Evolutionary conservation across 1,140 invertebrate species (phyloP).

Genomic region (Copidosoma floridanum): DNA sequence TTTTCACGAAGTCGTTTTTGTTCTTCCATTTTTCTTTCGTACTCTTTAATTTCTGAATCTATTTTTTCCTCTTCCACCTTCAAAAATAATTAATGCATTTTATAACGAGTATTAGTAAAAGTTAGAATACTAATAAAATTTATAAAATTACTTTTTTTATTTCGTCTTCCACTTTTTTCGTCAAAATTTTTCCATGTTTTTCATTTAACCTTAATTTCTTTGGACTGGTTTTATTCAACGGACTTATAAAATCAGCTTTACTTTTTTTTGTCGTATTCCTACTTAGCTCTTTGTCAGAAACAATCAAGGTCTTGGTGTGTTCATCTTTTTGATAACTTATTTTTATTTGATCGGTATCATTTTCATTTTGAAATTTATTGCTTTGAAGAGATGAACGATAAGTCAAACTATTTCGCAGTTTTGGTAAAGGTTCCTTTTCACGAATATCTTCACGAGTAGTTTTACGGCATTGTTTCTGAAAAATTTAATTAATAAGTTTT

Average conservation of each 20-base stretch:
- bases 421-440: conserved; percentile 41
- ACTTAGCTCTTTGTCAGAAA: conserved; percentile 2
- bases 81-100: conserved; percentile 16
- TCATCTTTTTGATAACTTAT: conserved; percentile 13
- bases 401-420: conserved; percentile 34
- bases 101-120: conserved; percentile 1
- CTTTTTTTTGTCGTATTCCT: too few species aligned
- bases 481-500: conserved; percentile 2
- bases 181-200: conserved; percentile 12
- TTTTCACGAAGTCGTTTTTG: conserved; percentile 64
- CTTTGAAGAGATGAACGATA: conserved; percentile 26
- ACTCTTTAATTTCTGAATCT: conserved; percentile 64
- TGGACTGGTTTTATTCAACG: too few species aligned
- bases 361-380: conserved; percentile 13
- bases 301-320: conserved; percentile 1
- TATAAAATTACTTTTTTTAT: conserved; percentile 35
- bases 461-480: conserved; percentile 38
- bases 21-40: conserved; percentile 66
- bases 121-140: conserved; percentile 6
- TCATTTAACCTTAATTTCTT: conserved; percentile 4
- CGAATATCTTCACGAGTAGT: conserved; percentile 42
- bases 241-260: too few species aligned
- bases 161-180: conserved; percentile 1
- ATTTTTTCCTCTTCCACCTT: conserved; percentile 52
- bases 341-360: conserved; percentile 5